Evolutionary conservation across 2,888 invertebrate species (phyloP).

Genomic region (Apodemia duryi): DNA sequence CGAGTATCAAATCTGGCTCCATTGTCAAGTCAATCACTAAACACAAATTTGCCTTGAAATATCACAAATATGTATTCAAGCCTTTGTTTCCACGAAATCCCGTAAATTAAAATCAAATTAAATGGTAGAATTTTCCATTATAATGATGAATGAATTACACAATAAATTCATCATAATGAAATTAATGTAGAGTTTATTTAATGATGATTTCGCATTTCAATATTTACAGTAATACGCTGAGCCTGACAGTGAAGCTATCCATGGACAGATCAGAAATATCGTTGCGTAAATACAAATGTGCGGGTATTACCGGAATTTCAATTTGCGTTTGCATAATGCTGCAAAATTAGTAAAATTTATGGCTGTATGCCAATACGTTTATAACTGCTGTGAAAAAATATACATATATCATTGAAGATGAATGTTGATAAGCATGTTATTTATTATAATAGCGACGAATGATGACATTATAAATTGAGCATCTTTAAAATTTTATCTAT

Average conservation of each 20-base stretch:
- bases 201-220: slow-evolving; percentile 1
- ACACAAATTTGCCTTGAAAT: no score
- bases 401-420: slow-evolving; percentile 2
- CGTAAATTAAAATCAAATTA: background rate
- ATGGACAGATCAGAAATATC: slow-evolving; percentile 16
- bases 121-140: background rate
- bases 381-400: slow-evolving; percentile 20
- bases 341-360: slow-evolving; percentile 31
- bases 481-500: background rate
- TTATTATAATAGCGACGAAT: slow-evolving; percentile 11
- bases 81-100: background rate
- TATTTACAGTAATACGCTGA: slow-evolving; percentile 5
- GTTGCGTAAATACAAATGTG: slow-evolving; percentile 15
- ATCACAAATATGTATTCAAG: no score
- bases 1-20: no score
- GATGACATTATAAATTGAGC: background rate
- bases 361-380: slow-evolving; percentile 28
- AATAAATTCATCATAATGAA: background rate
- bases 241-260: slow-evolving; percentile 20
- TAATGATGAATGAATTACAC: background rate
- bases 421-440: slow-evolving; percentile 6
- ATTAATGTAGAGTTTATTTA: background rate
- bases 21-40: no score
- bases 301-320: slow-evolving; percentile 16
- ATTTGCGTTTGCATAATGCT: slow-evolving; percentile 24